A percentile compares a stretch with the other conserved stretches of the same genome.
Conservation (phyloP, 1,140 invertebrate species). For the Bombus sylvicola region DNA sequence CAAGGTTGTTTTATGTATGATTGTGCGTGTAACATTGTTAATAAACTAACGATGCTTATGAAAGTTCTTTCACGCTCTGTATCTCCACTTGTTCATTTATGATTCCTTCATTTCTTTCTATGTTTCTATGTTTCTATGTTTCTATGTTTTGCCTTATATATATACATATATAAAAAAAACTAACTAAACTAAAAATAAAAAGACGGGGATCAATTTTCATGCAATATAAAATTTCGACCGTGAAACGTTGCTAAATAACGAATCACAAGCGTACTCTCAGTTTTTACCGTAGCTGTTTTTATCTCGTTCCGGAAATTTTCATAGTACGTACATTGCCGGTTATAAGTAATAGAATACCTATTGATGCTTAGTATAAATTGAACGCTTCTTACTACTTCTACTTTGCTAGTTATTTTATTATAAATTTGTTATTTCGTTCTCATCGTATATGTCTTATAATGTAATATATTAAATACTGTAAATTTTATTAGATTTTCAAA, state of each 20-base stretch:
- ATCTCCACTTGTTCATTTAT: neutral
- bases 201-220: neutral
- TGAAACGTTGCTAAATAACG: neutral
- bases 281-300: neutral
- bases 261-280: neutral
- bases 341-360: neutral
- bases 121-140: no score
- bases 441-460: no score
- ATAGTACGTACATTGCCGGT: no score
- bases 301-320: neutral
- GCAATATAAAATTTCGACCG: neutral
- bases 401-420: neutral
- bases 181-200: neutral
- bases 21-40: slow-evolving; percentile 82
- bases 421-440: no score
- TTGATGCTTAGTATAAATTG: neutral
- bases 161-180: neutral
- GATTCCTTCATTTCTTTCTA: neutral
- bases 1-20: slow-evolving; percentile 81
- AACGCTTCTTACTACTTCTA: neutral
- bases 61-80: slow-evolving; percentile 45
- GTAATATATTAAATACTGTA: neutral
- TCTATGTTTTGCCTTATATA: neutral
- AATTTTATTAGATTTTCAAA: neutral
- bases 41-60: slow-evolving; percentile 82